Base-by-base conservation (phyloP, 2,888 invertebrate genomes). In the Plusia festucae region DNA sequence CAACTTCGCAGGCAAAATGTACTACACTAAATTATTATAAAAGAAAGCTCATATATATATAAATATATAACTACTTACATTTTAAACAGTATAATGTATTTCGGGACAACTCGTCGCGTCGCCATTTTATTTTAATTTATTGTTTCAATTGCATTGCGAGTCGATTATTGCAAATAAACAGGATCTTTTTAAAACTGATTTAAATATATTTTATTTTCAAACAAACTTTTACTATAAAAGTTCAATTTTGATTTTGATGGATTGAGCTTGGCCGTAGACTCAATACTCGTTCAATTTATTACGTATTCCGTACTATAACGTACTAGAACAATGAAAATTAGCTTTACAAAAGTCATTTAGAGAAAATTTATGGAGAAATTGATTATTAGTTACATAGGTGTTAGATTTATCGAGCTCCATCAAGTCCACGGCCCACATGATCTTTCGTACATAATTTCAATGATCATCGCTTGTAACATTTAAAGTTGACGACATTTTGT, bases 11-110 rank as follows among this genome's bases (percentile, higher is more conserved):
- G 87, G 86, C 88, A 82, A 81, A 81, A 85, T 85, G 85, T 87
- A 81, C 90, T 90, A 91, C 88, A 81, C 89, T 91, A 92, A 86
- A 87, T 78, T 86, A 88, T 83, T 79, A 81, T 90, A 91, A 94
- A 93, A 91, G 91, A 92, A 93, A 94, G 92, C 93, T 93, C 92
- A 90, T 89, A 88, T 90, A 91, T 88, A 91, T 90, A 91, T 91
- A 91, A 88, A 92, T 89, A 92, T 88, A 91, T 91, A 89, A 90
- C 91, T 92, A 49, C 46, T 49, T 49, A 93, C 90, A 90, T 85
- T 90, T 87, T 88, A 89, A 90, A 90, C 88, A 83, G 89, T 88
- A 85, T 85, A 81, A 82, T 80, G 88, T 84, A 83, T 70, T 76
- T 77, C 79, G 80, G 84, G 77, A 70, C 73, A 63, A 68, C 77